Evolutionary conservation across 1,140 invertebrate species (phyloP).

Genomic region (Rhagoletis pomonella): DNA sequence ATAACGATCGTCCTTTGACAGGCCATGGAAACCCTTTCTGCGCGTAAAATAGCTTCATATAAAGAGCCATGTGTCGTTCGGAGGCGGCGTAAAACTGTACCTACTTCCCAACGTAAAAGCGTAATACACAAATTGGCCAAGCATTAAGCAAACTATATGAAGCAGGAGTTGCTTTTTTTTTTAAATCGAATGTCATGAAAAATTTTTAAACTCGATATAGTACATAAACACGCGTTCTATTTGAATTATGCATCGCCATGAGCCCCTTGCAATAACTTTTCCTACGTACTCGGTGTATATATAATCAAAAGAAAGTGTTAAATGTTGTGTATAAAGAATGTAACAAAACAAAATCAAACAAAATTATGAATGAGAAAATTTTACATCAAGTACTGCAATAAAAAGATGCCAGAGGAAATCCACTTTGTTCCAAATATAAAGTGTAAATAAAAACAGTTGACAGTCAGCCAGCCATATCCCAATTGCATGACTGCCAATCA

Average conservation of each 20-base stretch:
- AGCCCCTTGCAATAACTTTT: background rate
- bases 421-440: background rate
- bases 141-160: too few relatives aligned
- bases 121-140: too few relatives aligned
- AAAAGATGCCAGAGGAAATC: background rate
- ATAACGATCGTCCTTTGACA: too few relatives aligned
- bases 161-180: too few relatives aligned
- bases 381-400: background rate
- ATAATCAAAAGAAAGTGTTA: slow-evolving; percentile 11
- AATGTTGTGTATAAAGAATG: background rate
- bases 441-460: background rate
- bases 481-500: background rate
- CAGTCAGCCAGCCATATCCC: background rate
- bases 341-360: background rate
- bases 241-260: background rate
- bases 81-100: too few relatives aligned
- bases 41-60: too few relatives aligned
- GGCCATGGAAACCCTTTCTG: too few relatives aligned
- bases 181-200: too few relatives aligned
- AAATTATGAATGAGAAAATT: slow-evolving; percentile 1
- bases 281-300: background rate
- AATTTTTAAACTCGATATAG: too few relatives aligned
- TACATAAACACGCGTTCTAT: background rate
- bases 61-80: too few relatives aligned
- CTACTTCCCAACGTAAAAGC: too few relatives aligned